These are phyloP conservation scores for Apamea anceps DNA, from an alignment of 2,888 invertebrate genomes.

Conservation along the genomic window DNA sequence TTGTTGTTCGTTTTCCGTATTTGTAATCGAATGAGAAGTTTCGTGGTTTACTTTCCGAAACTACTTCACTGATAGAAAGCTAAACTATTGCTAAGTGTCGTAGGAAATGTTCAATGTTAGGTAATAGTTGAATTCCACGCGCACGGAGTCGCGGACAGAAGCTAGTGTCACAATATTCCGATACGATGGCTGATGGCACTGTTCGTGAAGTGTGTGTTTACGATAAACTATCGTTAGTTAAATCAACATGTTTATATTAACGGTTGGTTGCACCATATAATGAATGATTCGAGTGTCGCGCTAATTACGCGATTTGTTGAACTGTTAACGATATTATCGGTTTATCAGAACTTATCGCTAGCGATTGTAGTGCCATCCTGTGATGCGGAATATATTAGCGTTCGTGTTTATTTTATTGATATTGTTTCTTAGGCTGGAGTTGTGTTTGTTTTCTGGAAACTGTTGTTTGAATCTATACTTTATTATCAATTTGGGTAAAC, in stretches of 20 bases:
- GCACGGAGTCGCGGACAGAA: not conserved
- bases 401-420: not conserved
- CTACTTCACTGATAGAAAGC: not conserved
- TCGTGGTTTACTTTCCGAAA: not conserved
- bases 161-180: conserved; percentile 4
- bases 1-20: not conserved
- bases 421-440: conserved; percentile 1
- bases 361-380: conserved; percentile 44
- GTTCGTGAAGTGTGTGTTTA: conserved; percentile 49
- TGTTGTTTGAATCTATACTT: not conserved
- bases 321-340: conserved; percentile 67
- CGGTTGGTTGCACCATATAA: conserved; percentile 76
- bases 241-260: conserved; percentile 69
- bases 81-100: not conserved
- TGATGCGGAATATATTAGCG: conserved; percentile 35
- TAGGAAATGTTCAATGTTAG: not conserved
- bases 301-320: conserved; percentile 74
- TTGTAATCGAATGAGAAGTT: not conserved
- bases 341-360: conserved; percentile 60
- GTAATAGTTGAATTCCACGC: not conserved
- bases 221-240: conserved; percentile 58
- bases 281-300: conserved; percentile 72
- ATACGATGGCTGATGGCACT: conserved; percentile 14
- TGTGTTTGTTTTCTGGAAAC: not conserved
- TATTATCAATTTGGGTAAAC: not conserved